These are phyloP conservation scores for Polietes domitor DNA, from an alignment of 2,888 invertebrate genomes.

Conservation along the genomic window DNA sequence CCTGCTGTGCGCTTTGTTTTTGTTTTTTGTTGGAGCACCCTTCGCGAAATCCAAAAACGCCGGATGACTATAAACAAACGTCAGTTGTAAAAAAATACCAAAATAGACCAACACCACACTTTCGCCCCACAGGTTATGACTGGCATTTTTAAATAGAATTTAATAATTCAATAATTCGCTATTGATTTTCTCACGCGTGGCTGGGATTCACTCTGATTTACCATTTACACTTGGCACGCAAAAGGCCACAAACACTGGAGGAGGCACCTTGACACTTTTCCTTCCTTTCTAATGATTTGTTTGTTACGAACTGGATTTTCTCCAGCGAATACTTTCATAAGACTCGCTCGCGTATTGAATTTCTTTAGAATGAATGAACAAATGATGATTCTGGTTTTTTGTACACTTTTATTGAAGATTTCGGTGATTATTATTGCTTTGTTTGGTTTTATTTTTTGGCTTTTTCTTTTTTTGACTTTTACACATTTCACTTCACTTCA, in stretches of 20 bases:
- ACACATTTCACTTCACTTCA: neutral
- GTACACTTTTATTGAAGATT: neutral
- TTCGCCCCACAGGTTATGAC: neutral
- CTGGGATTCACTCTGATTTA: neutral
- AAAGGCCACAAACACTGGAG: constrained; percentile 34
- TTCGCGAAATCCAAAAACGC: constrained; percentile 15
- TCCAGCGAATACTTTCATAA: neutral
- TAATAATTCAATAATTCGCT: constrained; percentile 10
- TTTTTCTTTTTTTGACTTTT: constrained; percentile 6
- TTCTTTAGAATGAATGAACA: neutral
- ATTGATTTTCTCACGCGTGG: constrained; percentile 6
- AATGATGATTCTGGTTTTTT: neutral
- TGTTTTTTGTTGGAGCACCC: constrained; percentile 16
- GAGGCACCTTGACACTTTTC: constrained; percentile 65
- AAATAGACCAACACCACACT: neutral
- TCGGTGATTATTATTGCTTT: neutral
- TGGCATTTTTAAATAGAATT: constrained; percentile 6
- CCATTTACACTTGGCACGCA: constrained; percentile 46
- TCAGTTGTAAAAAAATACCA: neutral
- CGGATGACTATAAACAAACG: constrained; percentile 23
- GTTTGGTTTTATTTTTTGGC: neutral
- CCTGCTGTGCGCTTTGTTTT: constrained; percentile 24
- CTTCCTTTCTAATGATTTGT: neutral
- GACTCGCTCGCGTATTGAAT: neutral
- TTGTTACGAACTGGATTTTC: neutral